Percentiles rank a stretch among this genome's conserved stretches.
phyloP scores from a whole-genome alignment of 2,888 invertebrate species.

The Pyrgus malvae region DNA sequence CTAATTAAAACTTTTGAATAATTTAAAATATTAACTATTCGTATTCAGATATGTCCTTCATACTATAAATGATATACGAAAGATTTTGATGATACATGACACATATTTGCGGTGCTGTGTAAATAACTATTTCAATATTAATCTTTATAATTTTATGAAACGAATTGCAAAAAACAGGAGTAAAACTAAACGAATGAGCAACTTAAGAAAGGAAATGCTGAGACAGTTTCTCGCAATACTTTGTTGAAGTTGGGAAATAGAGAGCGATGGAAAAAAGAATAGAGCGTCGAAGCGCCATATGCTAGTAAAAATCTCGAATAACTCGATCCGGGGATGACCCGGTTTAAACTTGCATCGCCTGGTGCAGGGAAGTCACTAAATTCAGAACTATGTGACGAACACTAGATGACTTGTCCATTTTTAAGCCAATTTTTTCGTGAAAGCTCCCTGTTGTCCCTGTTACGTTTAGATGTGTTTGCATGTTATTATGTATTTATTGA shows the following conservation, averaged over 20 bases:
- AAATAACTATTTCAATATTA: not conserved
- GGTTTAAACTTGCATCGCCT: constrained; percentile 5
- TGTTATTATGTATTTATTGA: no score
- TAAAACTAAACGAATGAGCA: not conserved
- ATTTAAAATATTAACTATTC: no score
- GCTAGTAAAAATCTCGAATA: not conserved
- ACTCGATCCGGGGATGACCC: constrained; percentile 2
- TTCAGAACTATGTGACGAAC: not conserved
- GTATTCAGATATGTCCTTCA: no score
- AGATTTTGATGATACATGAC: no score
- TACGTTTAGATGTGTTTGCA: no score
- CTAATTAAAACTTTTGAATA: no score
- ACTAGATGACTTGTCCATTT: not conserved
- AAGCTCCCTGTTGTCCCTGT: no score
- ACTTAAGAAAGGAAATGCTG: not conserved
- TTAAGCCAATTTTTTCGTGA: not conserved
- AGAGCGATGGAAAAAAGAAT: not conserved
- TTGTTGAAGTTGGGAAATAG: constrained; percentile 1
- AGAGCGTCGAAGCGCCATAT: constrained; percentile 9
- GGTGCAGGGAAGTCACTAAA: not conserved
- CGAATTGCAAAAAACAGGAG: not conserved
- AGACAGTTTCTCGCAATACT: not conserved
- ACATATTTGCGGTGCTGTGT: no score
- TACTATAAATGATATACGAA: no score
- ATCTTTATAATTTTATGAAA: not conserved